Evolutionary conservation across 2,113 vertebrate genomes (phyloP), one percentile per base, ranked within the genome.

Genomic region (Lonchura striata): DNA sequence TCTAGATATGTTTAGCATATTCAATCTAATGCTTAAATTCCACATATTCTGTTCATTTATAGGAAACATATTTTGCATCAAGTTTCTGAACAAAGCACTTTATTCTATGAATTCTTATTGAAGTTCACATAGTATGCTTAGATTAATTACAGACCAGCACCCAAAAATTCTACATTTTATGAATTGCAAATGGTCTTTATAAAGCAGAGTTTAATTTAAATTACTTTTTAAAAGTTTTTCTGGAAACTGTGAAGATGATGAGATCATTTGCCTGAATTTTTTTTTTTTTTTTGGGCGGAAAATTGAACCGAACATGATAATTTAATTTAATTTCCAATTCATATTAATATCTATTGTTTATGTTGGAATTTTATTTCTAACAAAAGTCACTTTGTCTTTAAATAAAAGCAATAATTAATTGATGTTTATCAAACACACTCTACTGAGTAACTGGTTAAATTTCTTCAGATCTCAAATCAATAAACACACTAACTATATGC

Each of bases 41-140:
- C 37, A 33, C 13, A 42, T 23, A 74, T 57, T 53, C 27, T 47
- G 21, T 61, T 96, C 37, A 92, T 96, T 86, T 64, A 47, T 60
- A 86, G 64, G 57, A 91, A 96, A 79, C 10, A 54, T 92, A 82
- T 77, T 52, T 94, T 95, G 88, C 80, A 91, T 95, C 89, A 70
- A 63, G 3, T 64, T 94, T 91, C 77, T 90, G 74, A 95, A 91
- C 42, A 89, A 82, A 88, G 6, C 6, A 24, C 52, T 82, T 74
- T 42, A 22, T 46, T 82, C 9, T 28, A n/a, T 19, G 11, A 49
- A 41, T 18, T 79, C 42, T 53, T 57, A 25, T 14, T 68, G 21
- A 80, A 24, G 5, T 66, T 35, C 47, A 41, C 12, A 37, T 19
- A 17, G 4, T 42, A 9, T 23, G 60, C 69, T 90, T 74, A 44